Percentiles rank a stretch among this genome's conserved stretches.
These are phyloP conservation scores for Pipa parva DNA, from an alignment of 2,113 vertebrate genomes.

Conservation along the genomic window DNA sequence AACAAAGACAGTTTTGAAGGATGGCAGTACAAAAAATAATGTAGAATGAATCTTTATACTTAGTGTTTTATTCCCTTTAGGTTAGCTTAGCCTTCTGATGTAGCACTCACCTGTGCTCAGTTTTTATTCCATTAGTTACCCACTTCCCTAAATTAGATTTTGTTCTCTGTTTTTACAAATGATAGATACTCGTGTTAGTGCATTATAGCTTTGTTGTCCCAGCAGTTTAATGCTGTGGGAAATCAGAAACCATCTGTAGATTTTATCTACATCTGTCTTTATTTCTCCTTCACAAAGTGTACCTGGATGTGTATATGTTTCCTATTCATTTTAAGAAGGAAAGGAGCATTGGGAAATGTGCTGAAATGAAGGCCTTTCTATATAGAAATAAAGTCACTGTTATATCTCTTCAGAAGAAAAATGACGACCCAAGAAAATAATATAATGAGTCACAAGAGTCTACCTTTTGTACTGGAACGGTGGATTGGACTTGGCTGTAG, in stretches of 20 bases:
- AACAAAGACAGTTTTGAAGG: too few species aligned
- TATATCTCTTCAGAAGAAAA: constrained; percentile 8
- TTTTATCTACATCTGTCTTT: background rate
- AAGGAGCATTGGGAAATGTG: background rate
- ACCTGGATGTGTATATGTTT: background rate
- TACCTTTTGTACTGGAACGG: background rate
- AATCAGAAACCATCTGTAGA: background rate
- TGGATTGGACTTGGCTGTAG: background rate
- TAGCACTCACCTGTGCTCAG: too few species aligned
- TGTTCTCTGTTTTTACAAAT: background rate
- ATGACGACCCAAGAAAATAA: background rate
- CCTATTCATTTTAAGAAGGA: background rate
- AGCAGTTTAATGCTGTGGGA: background rate
- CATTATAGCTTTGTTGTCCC: background rate
- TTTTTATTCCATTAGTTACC: background rate
- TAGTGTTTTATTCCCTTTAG: background rate
- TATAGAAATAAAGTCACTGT: constrained; percentile 16
- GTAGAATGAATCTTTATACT: too few species aligned
- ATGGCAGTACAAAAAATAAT: background rate
- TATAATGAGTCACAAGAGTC: constrained; percentile 6
- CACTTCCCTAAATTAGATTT: background rate
- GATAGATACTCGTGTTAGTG: background rate
- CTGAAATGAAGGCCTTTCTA: background rate
- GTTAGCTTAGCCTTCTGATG: too few species aligned
- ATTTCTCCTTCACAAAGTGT: background rate